Conservation (phyloP, 2,797 vertebrate species). For the Prunella strophiata region DNA sequence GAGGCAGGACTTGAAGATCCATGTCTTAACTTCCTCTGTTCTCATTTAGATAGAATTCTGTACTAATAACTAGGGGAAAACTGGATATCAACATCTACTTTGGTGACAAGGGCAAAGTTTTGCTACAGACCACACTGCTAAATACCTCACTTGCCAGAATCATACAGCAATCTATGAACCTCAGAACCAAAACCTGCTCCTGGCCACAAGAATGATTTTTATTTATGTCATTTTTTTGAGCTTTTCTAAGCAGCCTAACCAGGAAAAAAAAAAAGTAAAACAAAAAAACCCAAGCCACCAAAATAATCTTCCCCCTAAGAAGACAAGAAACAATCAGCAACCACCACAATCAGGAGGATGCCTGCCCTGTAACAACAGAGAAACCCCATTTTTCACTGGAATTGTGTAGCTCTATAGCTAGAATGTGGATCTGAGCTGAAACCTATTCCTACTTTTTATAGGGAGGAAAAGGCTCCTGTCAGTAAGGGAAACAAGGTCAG, state of each 20-base stretch:
- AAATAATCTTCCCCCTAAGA: background rate
- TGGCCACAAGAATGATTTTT: background rate
- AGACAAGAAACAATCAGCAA: background rate
- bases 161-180: background rate
- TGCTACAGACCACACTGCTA: background rate
- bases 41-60: background rate
- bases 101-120: background rate
- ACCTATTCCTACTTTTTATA: background rate
- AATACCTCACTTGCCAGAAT: background rate
- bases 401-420: background rate
- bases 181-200: background rate
- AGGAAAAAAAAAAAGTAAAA: accelerated
- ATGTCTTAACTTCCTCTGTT: background rate
- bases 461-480: background rate
- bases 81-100: background rate
- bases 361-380: background rate
- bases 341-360: background rate
- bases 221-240: background rate
- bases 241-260: background rate
- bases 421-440: background rate
- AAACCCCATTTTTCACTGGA: background rate
- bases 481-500: background rate
- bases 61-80: background rate
- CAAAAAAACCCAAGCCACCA: background rate
- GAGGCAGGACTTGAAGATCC: background rate